phyloP scores from a whole-genome alignment of 2,797 vertebrate species.

The Rhodeus uyekii region DNA sequence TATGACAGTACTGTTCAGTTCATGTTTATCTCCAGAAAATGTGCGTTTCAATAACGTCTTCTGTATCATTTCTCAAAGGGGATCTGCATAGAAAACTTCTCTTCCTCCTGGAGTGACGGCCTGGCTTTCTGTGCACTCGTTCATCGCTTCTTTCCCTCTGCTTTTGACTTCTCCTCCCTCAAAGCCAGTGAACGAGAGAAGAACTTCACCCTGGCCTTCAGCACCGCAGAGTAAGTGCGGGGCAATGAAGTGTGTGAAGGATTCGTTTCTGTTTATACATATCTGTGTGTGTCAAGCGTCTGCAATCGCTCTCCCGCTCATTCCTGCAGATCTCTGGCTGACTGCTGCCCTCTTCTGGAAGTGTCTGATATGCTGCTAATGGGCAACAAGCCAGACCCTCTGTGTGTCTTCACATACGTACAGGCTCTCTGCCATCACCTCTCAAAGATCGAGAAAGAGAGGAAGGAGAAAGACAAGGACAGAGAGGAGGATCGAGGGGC shows the following conservation, averaged over 20 bases:
- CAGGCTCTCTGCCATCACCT: slow-evolving; percentile 96
- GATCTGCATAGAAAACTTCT: slow-evolving; percentile 95
- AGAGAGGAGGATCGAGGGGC: slow-evolving; percentile 25
- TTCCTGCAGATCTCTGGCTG: slow-evolving; percentile 83
- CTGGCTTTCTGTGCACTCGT: slow-evolving; percentile 97
- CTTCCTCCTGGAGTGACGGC: slow-evolving; percentile 94
- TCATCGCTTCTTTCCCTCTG: slow-evolving; percentile 94
- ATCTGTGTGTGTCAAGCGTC: not conserved
- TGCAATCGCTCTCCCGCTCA: not conserved
- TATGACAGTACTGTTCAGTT: too few relatives aligned
- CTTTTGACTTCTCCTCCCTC: slow-evolving; percentile 90
- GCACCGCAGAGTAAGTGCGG: slow-evolving; percentile 94
- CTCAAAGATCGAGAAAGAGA: slow-evolving; percentile 89
- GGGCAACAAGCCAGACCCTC: slow-evolving; percentile 93
- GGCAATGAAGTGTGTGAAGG: not conserved
- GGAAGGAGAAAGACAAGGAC: slow-evolving; percentile 55
- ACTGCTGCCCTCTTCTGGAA: slow-evolving; percentile 94
- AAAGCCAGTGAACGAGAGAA: slow-evolving; percentile 85
- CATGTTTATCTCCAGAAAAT: not conserved
- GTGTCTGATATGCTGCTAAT: slow-evolving; percentile 97
- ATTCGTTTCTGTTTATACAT: not conserved
- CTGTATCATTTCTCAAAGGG: slow-evolving; percentile 71
- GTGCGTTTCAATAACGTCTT: not conserved
- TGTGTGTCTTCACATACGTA: slow-evolving; percentile 97
- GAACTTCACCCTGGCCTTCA: slow-evolving; percentile 95